Evolutionary conservation across 2,113 vertebrate species (phyloP).

Genomic region (Leucoraja erinaceus): DNA sequence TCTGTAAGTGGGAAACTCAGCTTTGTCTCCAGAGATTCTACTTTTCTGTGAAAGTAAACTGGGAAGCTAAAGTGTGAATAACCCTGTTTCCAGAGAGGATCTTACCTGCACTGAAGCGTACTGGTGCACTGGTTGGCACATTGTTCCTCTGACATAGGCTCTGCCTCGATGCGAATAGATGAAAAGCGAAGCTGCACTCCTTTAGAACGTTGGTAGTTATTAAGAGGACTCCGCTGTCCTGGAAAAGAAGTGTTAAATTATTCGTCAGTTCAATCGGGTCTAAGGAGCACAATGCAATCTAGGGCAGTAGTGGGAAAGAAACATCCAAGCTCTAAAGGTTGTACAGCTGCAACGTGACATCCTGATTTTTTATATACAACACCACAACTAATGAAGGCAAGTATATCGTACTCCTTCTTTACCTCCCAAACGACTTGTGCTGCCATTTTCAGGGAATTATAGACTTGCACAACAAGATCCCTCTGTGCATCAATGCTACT

Average conservation of each 20-base stretch:
- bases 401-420: no score
- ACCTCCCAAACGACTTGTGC: no score
- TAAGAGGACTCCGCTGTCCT: constrained; percentile 77
- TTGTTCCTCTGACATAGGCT: constrained; percentile 59
- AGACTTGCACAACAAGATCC: no score
- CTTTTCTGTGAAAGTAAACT: neutral
- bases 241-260: neutral
- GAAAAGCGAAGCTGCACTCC: constrained; percentile 66
- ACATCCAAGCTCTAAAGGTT: neutral
- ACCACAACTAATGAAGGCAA: no score
- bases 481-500: no score
- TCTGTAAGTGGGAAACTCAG: neutral
- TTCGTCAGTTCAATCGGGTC: neutral
- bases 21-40: neutral
- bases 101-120: constrained; percentile 73
- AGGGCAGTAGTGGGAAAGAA: neutral
- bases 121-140: constrained; percentile 71
- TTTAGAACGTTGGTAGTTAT: constrained; percentile 83
- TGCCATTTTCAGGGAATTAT: no score
- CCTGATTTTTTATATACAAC: no score
- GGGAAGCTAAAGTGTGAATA: neutral
- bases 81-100: neutral
- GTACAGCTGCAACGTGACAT: no score
- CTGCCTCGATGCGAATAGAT: constrained; percentile 34
- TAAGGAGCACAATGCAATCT: neutral